These are phyloP conservation scores for Aphaenogaster rudis DNA, from an alignment of 1,140 invertebrate species.

Conservation along the genomic window DNA sequence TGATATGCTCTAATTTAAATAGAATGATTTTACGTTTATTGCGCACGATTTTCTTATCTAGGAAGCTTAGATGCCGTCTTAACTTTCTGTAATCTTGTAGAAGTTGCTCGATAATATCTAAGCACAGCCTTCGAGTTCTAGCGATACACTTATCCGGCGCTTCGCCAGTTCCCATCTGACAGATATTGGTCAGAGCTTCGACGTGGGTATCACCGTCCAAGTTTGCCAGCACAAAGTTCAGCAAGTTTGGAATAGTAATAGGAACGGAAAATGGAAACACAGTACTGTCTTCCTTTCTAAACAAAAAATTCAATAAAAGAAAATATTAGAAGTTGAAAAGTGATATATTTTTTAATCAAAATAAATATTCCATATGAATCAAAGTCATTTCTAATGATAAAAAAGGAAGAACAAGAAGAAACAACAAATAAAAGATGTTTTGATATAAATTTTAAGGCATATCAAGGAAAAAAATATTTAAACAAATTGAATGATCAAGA, in stretches of 20 bases:
- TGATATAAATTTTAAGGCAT: conserved; percentile 1
- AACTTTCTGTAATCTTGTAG: conserved; percentile 79
- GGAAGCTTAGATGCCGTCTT: conserved; percentile 64
- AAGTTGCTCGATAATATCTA: conserved; percentile 82
- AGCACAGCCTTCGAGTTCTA: conserved; percentile 80
- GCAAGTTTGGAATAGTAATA: conserved; percentile 90
- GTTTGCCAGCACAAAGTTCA: conserved; percentile 92
- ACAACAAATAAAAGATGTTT: background rate
- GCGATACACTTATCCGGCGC: conserved; percentile 81
- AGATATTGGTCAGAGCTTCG: conserved; percentile 85
- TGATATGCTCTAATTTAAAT: conserved; percentile 81
- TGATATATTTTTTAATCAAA: conserved; percentile 4
- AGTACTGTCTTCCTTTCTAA: conserved; percentile 92
- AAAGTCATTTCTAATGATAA: conserved; percentile 30
- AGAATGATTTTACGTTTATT: conserved; percentile 78
- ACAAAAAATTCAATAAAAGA: conserved; percentile 79
- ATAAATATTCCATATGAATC: background rate
- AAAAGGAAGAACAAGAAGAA: background rate
- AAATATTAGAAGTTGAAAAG: background rate
- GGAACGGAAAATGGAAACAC: conserved; percentile 89
- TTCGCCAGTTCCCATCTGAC: conserved; percentile 80
- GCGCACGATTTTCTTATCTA: conserved; percentile 61
- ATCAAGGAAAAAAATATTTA: background rate
- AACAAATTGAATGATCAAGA: background rate
- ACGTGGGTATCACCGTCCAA: conserved; percentile 85